phyloP scores from a whole-genome alignment of 2,888 invertebrate genomes.

The Holacanthella duospinosa region DNA sequence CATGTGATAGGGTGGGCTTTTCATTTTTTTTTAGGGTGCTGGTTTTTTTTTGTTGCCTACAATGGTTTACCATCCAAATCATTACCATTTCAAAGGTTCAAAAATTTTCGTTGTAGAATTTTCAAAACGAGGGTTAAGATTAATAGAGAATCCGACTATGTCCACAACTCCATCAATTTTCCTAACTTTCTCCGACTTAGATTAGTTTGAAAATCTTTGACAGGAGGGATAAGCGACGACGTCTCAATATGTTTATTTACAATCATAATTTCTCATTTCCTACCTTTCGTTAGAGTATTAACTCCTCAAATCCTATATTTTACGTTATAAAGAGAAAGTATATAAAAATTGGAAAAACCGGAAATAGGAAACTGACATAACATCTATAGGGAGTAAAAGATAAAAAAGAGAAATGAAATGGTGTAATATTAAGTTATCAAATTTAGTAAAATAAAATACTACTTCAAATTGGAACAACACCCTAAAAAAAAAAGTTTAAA shows the following conservation, averaged over 20 bases:
- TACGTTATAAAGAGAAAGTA: background rate
- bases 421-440: no score
- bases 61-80: slow-evolving; percentile 1
- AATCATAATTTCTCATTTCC: background rate
- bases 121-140: background rate
- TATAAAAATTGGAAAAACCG: background rate
- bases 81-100: background rate
- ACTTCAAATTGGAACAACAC: background rate
- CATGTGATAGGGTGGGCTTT: background rate
- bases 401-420: background rate
- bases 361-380: background rate
- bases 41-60: background rate
- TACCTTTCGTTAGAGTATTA: background rate
- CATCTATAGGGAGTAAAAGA: background rate
- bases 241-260: background rate
- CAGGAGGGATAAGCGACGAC: background rate
- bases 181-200: background rate
- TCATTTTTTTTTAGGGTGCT: background rate
- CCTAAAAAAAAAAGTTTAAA: no score
- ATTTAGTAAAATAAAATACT: no score
- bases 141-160: background rate
- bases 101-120: background rate
- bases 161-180: slow-evolving; percentile 1
- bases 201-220: no score
- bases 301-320: background rate